A percentile compares a stretch with the other conserved stretches of the same genome.
phyloP scores from a whole-genome alignment of 2,113 vertebrate genomes.

The Eulemur rufifrons region DNA sequence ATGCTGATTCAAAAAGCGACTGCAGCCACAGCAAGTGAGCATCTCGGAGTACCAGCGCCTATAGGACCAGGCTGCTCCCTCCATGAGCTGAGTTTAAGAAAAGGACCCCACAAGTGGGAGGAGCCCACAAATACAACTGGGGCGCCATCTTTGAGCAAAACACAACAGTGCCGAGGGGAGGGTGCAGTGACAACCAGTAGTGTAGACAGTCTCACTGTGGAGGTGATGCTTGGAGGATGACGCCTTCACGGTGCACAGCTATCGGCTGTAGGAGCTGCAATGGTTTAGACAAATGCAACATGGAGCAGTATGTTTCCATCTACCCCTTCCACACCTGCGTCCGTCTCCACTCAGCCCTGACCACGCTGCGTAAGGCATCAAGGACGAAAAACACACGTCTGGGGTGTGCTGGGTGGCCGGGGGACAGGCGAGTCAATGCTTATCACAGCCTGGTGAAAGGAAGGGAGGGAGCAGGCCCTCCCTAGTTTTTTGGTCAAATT shows the following conservation, averaged over 20 bases:
- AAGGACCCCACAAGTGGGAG: not conserved
- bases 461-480: not conserved
- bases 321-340: not conserved
- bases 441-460: not conserved
- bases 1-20: no score
- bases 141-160: not conserved
- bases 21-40: not conserved
- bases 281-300: not conserved
- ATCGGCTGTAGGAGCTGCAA: not conserved
- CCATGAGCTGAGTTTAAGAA: not conserved
- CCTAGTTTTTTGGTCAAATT: not conserved
- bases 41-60: not conserved
- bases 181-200: not conserved
- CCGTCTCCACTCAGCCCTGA: not conserved
- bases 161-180: not conserved
- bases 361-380: not conserved
- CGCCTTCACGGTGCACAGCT: not conserved
- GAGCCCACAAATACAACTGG: not conserved
- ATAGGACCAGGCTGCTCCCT: not conserved
- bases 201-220: not conserved
- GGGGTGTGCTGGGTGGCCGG: not conserved
- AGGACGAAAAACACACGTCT: not conserved
- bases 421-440: not conserved
- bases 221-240: not conserved
- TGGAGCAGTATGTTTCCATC: no score